Evolutionary conservation across 2,113 vertebrate species (phyloP).

Genomic region (Sterrhoptilus dennistouni): DNA sequence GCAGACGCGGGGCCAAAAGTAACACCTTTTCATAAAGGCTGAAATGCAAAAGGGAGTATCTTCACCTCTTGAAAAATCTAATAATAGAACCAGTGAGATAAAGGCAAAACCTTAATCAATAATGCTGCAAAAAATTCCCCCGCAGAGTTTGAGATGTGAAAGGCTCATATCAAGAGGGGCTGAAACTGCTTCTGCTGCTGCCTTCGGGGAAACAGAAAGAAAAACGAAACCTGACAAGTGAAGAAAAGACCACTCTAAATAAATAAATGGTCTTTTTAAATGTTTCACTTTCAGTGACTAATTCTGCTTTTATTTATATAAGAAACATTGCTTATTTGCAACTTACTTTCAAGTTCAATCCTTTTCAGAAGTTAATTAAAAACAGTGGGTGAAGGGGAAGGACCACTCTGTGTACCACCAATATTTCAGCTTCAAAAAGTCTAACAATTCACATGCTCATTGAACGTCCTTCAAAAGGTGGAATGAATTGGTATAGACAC

Average conservation of each 20-base stretch:
- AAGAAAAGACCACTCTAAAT: not conserved
- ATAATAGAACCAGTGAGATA: not conserved
- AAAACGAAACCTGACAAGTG: not conserved
- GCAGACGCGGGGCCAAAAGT: not conserved
- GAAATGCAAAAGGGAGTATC: not conserved
- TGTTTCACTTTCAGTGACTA: not conserved
- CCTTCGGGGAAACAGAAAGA: not conserved
- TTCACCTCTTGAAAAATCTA: not conserved
- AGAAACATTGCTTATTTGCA: not conserved
- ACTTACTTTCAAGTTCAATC: not conserved
- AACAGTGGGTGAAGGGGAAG: not conserved
- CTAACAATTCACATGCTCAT: not conserved
- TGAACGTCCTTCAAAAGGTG: not conserved
- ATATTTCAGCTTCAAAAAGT: not conserved
- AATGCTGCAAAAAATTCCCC: fast-evolving
- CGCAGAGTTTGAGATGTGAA: not conserved
- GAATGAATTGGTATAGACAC: not conserved
- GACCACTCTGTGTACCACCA: not conserved
- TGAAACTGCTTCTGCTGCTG: not conserved
- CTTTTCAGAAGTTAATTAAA: not conserved
- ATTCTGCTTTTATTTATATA: not conserved
- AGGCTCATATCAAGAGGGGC: not conserved
- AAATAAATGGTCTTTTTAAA: not conserved
- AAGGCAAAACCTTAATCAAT: not conserved
- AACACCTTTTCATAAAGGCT: not conserved